Base-by-base conservation (phyloP, 2,113 vertebrate genomes). In the Mus spicilegus region DNA sequence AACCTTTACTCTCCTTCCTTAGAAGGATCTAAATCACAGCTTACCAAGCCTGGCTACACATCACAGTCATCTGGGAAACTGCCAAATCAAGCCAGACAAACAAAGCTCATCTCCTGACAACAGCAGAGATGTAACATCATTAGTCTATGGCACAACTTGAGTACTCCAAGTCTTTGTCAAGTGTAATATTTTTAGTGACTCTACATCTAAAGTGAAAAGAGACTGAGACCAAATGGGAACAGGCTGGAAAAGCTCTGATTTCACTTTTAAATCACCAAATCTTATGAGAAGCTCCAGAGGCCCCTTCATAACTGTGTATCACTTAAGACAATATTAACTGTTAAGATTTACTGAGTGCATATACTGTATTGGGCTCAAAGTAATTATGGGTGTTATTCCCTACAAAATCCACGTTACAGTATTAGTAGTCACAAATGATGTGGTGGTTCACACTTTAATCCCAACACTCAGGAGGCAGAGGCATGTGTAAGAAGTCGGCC, bases 221-320 rank as follows among this genome's bases (percentile, higher is more conserved):
- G 70, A 87, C 36, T 39, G 58, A 89, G 22, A 80, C 70, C 30
- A 49, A 67, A 82, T 7, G 51, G 33, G 6, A 89, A 14, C 42
- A 88, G 5, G 3, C 0, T 24, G 30, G 67, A 87, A 91, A 61
- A 81, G 56, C 20, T 80, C 73, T 82, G 1, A 80, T 42, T 89
- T 87, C 49, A 80, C n/a, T 87, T 84, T 56, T 65, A 90, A 81
- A 92, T 76, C 75, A 51, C 33, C 49, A 51, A 93, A 91, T 80
- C 39, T 78, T 39, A 51, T 0, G 0, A 72, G 78, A 89, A 51
- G 86, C 24, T 90, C 80, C 4, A 85, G 81, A 85, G 39, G 58
- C 81, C 78, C 9, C 46, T 61, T 86, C 51, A 26, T 20, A 78
- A 86, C 30, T 39, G 46, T 19, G 8, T 26, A 56, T 42, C 12